A percentile compares a stretch with the other conserved stretches of the same genome.
These are phyloP conservation scores for Anthoscopus minutus DNA, from an alignment of 2,113 vertebrate species.

Conservation along the genomic window DNA sequence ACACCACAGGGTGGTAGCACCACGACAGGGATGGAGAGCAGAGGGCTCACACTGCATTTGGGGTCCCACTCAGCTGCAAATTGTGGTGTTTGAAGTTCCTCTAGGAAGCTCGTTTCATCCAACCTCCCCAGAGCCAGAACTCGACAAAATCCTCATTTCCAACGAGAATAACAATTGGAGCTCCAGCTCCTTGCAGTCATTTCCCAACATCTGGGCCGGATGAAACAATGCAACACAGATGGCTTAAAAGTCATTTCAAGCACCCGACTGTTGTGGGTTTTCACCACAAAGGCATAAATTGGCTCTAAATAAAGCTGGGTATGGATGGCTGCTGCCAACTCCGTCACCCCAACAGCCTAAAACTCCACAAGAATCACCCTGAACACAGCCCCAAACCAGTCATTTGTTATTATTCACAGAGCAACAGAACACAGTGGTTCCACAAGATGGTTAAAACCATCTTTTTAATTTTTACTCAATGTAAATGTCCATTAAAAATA, in stretches of 20 bases:
- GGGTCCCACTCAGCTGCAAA: neutral
- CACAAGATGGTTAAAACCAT: neutral
- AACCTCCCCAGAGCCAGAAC: neutral
- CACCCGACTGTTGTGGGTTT: neutral
- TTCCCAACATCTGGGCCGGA: neutral
- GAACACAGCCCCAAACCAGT: neutral
- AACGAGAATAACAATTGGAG: neutral
- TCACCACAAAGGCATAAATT: neutral
- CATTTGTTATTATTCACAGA: neutral
- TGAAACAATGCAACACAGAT: neutral
- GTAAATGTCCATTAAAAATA: neutral
- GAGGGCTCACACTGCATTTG: neutral
- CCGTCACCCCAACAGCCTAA: neutral
- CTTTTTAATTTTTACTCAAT: neutral
- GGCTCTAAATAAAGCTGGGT: neutral
- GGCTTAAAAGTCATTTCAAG: neutral
- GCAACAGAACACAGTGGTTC: neutral
- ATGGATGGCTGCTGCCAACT: rapidly evolving
- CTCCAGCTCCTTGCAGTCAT: neutral
- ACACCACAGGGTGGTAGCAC: neutral
- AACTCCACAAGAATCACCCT: neutral
- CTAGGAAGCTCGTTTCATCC: neutral
- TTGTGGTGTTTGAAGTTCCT: neutral
- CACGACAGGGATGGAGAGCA: neutral
- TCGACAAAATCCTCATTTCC: neutral